Conservation (phyloP, 1,140 invertebrate species). For the Amphibalanus amphitrite region DNA sequence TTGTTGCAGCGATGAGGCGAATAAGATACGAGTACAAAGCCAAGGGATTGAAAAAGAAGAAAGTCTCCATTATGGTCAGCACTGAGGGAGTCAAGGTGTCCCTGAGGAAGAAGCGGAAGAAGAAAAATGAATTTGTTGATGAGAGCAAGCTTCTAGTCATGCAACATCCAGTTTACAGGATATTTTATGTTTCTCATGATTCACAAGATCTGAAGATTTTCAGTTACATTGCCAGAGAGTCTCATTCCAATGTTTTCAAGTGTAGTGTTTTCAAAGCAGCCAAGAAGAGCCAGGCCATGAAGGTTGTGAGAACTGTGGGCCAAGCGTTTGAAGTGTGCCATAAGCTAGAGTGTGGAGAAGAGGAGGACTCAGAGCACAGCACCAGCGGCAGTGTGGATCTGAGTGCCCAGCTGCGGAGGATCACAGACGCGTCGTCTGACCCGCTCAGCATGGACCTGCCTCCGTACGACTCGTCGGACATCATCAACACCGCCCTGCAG, state of each 20-base stretch:
- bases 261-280: conserved; percentile 98
- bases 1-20: not conserved
- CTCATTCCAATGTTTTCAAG: conserved; percentile 84
- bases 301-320: not conserved
- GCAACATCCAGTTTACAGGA: conserved; percentile 93
- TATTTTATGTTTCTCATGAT: conserved; percentile 99
- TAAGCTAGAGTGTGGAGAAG: not conserved
- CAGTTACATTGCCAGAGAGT: conserved; percentile 94
- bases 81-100: not conserved
- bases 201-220: conserved; percentile 98
- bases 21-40: not conserved
- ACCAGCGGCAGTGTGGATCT: not conserved
- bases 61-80: not conserved
- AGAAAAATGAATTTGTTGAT: conserved; percentile 26
- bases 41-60: not conserved
- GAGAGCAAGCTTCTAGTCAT: conserved; percentile 62
- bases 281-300: conserved; percentile 47
- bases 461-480: not conserved
- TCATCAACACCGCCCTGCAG: not conserved
- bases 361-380: no score
- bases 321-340: not conserved
- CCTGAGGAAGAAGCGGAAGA: not conserved
- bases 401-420: not conserved
- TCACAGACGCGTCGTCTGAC: not conserved
- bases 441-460: not conserved